Conservation (phyloP, 2,888 invertebrate genomes). For the Macropis europaea region DNA sequence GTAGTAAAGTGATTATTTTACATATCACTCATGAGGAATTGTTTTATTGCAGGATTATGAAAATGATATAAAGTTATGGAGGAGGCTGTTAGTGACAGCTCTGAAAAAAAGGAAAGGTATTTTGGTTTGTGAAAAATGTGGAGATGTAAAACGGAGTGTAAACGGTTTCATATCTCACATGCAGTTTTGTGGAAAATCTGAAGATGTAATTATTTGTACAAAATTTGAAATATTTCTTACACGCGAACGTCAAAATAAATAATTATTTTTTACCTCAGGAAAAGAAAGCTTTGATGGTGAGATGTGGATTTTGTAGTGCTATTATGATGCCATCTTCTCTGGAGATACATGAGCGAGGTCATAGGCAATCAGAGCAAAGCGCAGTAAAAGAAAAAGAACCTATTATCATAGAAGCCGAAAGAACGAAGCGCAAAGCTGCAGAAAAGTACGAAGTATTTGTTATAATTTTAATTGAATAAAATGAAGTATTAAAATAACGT, state of each 20-base stretch:
- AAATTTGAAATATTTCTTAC: neutral
- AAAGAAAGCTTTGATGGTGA: slow-evolving; percentile 78
- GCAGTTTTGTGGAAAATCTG: slow-evolving; percentile 83
- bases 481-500: neutral
- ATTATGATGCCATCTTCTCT: slow-evolving; percentile 82
- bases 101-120: slow-evolving; percentile 78
- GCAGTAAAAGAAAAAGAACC: slow-evolving; percentile 45
- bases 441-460: slow-evolving; percentile 74
- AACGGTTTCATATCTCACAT: slow-evolving; percentile 84
- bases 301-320: slow-evolving; percentile 82
- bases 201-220: slow-evolving; percentile 66
- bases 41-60: slow-evolving; percentile 81
- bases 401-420: slow-evolving; percentile 14
- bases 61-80: slow-evolving; percentile 80
- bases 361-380: slow-evolving; percentile 74
- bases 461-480: slow-evolving; percentile 1
- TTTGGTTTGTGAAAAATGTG: slow-evolving; percentile 82
- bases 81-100: slow-evolving; percentile 79
- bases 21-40: neutral
- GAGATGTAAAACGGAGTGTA: slow-evolving; percentile 76
- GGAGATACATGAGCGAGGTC: slow-evolving; percentile 82
- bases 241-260: neutral
- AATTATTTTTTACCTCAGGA: slow-evolving; percentile 61
- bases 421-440: slow-evolving; percentile 79
- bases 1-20: neutral